These are phyloP conservation scores for Drosophila falleni DNA, from an alignment of 2,888 invertebrate genomes.

Conservation along the genomic window DNA sequence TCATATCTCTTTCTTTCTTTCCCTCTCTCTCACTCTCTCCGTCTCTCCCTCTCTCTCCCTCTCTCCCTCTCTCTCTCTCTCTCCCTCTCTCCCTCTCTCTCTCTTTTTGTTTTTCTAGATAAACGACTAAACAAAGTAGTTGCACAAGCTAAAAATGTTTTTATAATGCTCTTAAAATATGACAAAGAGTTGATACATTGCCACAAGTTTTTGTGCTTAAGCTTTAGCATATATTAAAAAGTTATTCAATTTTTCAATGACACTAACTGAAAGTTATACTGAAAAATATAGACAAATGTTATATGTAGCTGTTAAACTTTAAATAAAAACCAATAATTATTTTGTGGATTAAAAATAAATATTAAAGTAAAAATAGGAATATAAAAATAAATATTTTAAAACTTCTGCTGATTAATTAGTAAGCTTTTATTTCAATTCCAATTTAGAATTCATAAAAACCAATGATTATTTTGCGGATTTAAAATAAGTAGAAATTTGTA, in stretches of 20 bases:
- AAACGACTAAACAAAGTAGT: background rate
- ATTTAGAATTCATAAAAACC: too few species aligned
- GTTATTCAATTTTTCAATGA: slow-evolving; percentile 4
- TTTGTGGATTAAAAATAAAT: background rate
- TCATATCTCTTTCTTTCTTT: background rate
- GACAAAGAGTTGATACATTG: slow-evolving; percentile 8
- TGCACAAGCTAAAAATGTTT: slow-evolving; percentile 7
- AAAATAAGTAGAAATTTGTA: too few species aligned
- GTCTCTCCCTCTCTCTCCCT: background rate
- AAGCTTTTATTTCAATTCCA: too few species aligned
- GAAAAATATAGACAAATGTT: background rate
- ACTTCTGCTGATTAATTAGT: too few species aligned
- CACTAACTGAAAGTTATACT: background rate
- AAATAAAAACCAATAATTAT: background rate
- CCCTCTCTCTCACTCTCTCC: background rate
- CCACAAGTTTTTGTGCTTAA: slow-evolving; percentile 2
- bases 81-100: background rate
- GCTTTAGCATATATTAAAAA: slow-evolving; percentile 1
- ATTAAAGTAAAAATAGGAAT: too few species aligned
- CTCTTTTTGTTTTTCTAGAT: background rate
- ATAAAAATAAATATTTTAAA: too few species aligned
- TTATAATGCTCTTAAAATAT: slow-evolving; percentile 8
- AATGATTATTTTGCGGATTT: too few species aligned
- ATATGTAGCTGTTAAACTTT: background rate
- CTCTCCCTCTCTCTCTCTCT: background rate